These are phyloP conservation scores for Mustela lutreola DNA, from an alignment of 2,113 vertebrate genomes.

Conservation along the genomic window DNA sequence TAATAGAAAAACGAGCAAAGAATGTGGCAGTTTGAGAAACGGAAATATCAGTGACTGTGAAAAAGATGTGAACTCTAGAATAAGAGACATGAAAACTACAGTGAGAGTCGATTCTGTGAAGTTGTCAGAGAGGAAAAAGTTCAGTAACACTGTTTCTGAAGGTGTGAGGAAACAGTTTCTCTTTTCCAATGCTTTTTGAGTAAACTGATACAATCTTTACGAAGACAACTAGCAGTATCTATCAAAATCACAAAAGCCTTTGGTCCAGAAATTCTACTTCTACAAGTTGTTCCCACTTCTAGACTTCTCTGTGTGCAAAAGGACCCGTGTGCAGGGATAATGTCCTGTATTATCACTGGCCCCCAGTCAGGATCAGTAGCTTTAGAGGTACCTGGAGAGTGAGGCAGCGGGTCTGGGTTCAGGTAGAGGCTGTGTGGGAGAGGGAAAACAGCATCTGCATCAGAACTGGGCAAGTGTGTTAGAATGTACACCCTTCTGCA, in stretches of 20 bases:
- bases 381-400: too few relatives aligned
- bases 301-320: not conserved
- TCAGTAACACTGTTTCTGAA: not conserved
- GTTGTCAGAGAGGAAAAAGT: not conserved
- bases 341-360: too few relatives aligned
- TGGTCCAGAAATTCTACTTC: not conserved
- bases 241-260: not conserved
- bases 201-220: not conserved
- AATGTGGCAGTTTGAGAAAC: not conserved
- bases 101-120: not conserved
- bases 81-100: not conserved
- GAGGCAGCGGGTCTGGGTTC: not conserved
- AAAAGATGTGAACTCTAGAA: not conserved
- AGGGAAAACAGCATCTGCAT: not conserved
- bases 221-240: not conserved
- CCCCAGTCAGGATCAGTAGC: not conserved
- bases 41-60: not conserved
- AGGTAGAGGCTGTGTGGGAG: not conserved
- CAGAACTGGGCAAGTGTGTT: not conserved
- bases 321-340: rapidly evolving
- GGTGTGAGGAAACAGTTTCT: not conserved
- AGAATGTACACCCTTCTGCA: not conserved
- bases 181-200: not conserved
- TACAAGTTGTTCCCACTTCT: not conserved
- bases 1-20: not conserved